Evolutionary conservation across 1,140 invertebrate species (phyloP), one percentile per base, ranked within the genome.

Genomic region (Cydia pomonella): DNA sequence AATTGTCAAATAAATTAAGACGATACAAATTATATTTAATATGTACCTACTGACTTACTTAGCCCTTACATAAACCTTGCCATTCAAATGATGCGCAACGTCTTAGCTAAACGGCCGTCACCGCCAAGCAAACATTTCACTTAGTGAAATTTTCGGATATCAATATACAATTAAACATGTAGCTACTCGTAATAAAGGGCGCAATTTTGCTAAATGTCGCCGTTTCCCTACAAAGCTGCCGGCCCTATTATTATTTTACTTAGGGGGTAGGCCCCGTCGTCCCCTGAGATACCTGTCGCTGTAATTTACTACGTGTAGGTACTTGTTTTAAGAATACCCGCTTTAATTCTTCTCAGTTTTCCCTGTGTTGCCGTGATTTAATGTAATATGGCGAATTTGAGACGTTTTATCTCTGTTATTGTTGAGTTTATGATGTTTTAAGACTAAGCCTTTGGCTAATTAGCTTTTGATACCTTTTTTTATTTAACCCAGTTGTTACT

Each of bases 201-300:
- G 74, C 74, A 82, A 83, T 80, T 86, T 86, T 73, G 82, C 83
- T 79, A 84, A 87, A 87, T 85, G 82, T 82, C 78, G 62, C 78
- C 77, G 75, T 81, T 78, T 82, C 87, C 78, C 75, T 81, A 81
- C 82, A 86, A 85, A 90, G 83, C 84, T 82, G 78, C 73, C 72
- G 74, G 64, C 79, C 85, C 84, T 86, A 88, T 90, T 92, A 91
- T 91, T 87, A 87, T 89, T 90, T 92, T 88, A 89, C 91, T 91
- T 89, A 91, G 89, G 83, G 85, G 77, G 84, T 77, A 84, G 80
- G 84, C 79, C 79, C 76, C 33, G 33, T 82, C 23, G 78, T 88
- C 90, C 88, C 89, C 25, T 50, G 86, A 84, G 90, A 78, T 90
- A 89, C 86, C 88, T 91, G 88, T 92, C 87, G 80, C 84, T 83